Evolutionary conservation across 2,888 invertebrate genomes (phyloP).

Genomic region (Perizoma affinitatum): DNA sequence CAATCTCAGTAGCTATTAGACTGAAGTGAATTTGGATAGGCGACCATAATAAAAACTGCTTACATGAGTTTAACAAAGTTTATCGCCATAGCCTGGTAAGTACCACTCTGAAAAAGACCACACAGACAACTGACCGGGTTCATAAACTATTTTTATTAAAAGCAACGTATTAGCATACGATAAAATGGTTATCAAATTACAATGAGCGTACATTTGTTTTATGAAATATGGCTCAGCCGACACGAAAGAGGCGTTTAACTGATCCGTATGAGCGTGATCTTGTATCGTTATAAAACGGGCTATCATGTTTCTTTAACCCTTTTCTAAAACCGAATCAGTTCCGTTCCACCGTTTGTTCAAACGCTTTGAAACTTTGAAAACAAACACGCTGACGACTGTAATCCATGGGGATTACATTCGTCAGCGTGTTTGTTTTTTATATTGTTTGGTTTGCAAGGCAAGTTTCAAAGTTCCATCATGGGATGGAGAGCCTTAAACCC

Average conservation of each 20-base stretch:
- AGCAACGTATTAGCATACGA: slow-evolving; percentile 51
- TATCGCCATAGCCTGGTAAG: slow-evolving; percentile 8
- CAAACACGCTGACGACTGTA: too few relatives aligned
- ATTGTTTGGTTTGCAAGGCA: too few relatives aligned
- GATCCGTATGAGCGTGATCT: slow-evolving; percentile 22
- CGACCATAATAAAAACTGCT: too few relatives aligned
- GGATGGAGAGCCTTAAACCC: too few relatives aligned
- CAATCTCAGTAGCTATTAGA: too few relatives aligned
- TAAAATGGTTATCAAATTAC: slow-evolving; percentile 63
- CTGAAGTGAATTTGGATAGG: too few relatives aligned
- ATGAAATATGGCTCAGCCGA: slow-evolving; percentile 60
- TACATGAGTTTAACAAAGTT: too few relatives aligned
- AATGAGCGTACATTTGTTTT: slow-evolving; percentile 64
- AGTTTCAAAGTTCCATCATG: too few relatives aligned
- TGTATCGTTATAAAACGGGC: slow-evolving; percentile 20
- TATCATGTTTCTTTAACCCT: slow-evolving; percentile 25
- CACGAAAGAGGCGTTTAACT: slow-evolving; percentile 63
- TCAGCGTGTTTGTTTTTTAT: too few relatives aligned
- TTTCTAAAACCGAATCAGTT: slow-evolving; percentile 5
- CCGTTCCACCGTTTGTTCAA: too few relatives aligned
- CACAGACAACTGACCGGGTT: slow-evolving; percentile 33
- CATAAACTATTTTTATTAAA: slow-evolving; percentile 65
- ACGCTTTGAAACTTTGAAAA: too few relatives aligned
- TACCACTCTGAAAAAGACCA: slow-evolving; percentile 24
- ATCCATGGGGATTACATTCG: too few relatives aligned